Evolutionary conservation across 2,888 invertebrate species (phyloP).

Genomic region (Ptilodon capucinus): DNA sequence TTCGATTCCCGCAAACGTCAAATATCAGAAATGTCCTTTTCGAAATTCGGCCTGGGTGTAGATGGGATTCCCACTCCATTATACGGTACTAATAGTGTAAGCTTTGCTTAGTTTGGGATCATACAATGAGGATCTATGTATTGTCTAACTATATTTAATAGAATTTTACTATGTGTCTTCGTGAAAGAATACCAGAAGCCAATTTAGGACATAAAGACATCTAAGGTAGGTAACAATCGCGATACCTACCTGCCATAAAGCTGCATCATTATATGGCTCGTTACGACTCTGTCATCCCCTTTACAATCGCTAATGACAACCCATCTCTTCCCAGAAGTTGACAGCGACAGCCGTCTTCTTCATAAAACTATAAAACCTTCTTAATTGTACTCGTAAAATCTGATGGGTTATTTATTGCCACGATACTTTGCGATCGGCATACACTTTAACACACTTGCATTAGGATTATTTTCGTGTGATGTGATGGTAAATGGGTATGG

Average conservation of each 20-base stretch:
- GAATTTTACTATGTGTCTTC: no score
- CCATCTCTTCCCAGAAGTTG: conserved; percentile 72
- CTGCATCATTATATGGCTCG: conserved; percentile 61
- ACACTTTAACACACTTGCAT: neutral
- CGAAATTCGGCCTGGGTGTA: no score
- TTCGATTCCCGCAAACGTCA: no score
- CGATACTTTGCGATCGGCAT: neutral
- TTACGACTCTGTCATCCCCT: conserved; percentile 72
- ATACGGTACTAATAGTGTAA: no score
- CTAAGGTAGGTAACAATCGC: conserved; percentile 25
- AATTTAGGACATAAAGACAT: conserved; percentile 35
- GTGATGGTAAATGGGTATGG: conserved; percentile 10
- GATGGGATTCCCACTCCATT: no score
- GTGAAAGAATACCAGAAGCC: conserved; percentile 35
- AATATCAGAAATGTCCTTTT: no score
- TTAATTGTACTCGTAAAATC: conserved; percentile 70
- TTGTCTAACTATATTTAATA: no score
- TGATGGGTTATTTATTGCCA: conserved; percentile 44
- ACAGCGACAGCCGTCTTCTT: conserved; percentile 55
- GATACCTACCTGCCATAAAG: conserved; percentile 46
- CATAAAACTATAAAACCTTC: conserved; percentile 74
- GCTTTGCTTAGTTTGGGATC: no score
- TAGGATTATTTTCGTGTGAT: conserved; percentile 13
- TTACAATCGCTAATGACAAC: conserved; percentile 76
- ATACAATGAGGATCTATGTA: no score